A percentile compares a stretch with the other conserved stretches of the same genome.
Evolutionary conservation across 1,140 invertebrate genomes (phyloP).

Genomic region (Periplaneta americana): DNA sequence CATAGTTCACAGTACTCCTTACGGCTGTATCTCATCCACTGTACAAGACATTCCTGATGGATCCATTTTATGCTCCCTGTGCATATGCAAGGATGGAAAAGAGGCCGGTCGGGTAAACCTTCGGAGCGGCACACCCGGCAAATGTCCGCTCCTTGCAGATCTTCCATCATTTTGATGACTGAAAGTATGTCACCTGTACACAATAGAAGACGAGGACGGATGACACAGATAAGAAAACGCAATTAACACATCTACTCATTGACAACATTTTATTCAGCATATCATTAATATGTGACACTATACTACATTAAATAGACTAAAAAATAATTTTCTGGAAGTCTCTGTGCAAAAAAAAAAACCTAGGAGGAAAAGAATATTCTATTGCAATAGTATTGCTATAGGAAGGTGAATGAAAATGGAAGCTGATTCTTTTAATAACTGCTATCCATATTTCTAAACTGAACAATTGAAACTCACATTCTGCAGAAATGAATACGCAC

Average conservation of each 20-base stretch:
- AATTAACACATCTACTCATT: background rate
- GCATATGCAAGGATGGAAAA: constrained; percentile 98
- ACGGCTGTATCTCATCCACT: constrained; percentile 91
- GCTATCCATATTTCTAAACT: no score
- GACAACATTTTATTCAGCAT: background rate
- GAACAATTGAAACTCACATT: background rate
- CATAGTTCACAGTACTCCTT: constrained; percentile 99
- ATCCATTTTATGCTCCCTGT: constrained; percentile 99
- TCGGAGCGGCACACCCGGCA: constrained; percentile 97
- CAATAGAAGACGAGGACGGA: background rate
- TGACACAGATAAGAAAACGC: background rate
- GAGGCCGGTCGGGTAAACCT: constrained; percentile 72
- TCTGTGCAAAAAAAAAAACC: background rate
- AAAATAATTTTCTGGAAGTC: background rate
- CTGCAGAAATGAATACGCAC: background rate
- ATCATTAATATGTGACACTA: background rate
- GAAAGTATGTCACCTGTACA: background rate
- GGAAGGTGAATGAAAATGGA: background rate
- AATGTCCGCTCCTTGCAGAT: constrained; percentile 68
- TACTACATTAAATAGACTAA: background rate
- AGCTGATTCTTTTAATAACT: background rate
- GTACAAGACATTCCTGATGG: constrained; percentile 87
- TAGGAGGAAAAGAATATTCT: background rate
- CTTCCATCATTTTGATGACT: constrained; percentile 29
- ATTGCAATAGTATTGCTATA: background rate